Percentiles rank a stretch among this genome's conserved stretches.
phyloP scores from a whole-genome alignment of 2,888 invertebrate species.

The Conchocele bisecta region DNA sequence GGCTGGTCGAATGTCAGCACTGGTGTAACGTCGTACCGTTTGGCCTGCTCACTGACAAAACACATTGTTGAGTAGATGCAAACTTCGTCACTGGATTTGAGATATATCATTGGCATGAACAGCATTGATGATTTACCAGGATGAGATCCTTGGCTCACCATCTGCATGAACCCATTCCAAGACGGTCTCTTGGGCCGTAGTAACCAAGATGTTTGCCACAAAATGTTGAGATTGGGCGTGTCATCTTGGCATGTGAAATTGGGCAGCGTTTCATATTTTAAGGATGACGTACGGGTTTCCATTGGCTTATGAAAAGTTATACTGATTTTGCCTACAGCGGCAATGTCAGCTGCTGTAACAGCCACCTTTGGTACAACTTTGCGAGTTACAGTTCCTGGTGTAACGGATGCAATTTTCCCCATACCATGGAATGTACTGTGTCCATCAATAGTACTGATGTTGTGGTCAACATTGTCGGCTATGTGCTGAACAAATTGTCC shows the following conservation, averaged over 20 bases:
- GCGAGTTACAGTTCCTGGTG: conserved; percentile 33
- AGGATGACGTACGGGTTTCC: neutral
- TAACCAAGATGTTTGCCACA: conserved; percentile 13
- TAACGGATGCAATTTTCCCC: conserved; percentile 63
- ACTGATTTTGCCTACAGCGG: conserved; percentile 24
- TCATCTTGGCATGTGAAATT: neutral
- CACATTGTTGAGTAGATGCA: conserved; percentile 45
- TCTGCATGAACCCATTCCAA: conserved; percentile 27
- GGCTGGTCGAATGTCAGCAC: conserved; percentile 56
- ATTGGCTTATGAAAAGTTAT: conserved; percentile 27
- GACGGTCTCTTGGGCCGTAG: conserved; percentile 3
- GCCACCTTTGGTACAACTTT: conserved; percentile 19
- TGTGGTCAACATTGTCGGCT: conserved; percentile 71
- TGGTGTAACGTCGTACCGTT: conserved; percentile 30
- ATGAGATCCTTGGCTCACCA: conserved; percentile 19
- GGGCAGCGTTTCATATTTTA: neutral
- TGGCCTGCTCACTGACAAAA: conserved; percentile 23
- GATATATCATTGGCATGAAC: conserved; percentile 54
- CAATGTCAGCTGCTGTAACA: conserved; percentile 25
- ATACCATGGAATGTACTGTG: conserved; percentile 66
- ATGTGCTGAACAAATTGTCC: conserved; percentile 53
- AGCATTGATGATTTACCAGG: conserved; percentile 49
- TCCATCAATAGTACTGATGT: conserved; percentile 62
- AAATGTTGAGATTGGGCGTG: conserved; percentile 9
- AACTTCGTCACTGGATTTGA: conserved; percentile 43